These are phyloP conservation scores for Alentia gelatinosa DNA, from an alignment of 2,888 invertebrate genomes.

Conservation along the genomic window DNA sequence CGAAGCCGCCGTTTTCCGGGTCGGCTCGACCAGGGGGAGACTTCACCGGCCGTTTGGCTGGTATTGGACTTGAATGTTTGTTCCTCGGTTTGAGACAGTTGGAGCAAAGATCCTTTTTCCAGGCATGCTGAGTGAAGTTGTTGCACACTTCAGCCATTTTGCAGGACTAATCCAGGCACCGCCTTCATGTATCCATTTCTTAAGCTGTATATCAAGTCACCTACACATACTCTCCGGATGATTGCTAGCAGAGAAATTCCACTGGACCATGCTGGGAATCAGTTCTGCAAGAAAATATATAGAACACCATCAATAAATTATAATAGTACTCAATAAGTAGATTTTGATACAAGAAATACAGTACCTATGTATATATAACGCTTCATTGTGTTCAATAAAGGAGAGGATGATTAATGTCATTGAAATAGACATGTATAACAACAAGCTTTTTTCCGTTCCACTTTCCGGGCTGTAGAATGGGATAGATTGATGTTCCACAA, in stretches of 20 bases:
- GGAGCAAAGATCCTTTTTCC: slow-evolving; percentile 63
- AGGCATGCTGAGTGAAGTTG: slow-evolving; percentile 59
- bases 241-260: too few species aligned
- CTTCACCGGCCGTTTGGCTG: neutral
- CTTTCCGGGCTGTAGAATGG: too few species aligned
- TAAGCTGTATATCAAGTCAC: too few species aligned
- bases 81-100: slow-evolving; percentile 61
- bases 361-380: too few species aligned
- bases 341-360: too few species aligned
- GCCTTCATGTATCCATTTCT: neutral
- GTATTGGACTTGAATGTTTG: slow-evolving; percentile 14
- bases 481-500: too few species aligned
- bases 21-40: neutral
- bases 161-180: neutral
- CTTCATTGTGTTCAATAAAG: too few species aligned
- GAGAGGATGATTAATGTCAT: too few species aligned
- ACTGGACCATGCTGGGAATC: neutral
- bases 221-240: too few species aligned
- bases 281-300: neutral
- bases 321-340: too few species aligned
- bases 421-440: too few species aligned
- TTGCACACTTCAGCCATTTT: slow-evolving; percentile 55
- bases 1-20: neutral
- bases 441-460: too few species aligned
- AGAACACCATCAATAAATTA: neutral